Conservation (phyloP, 1,140 invertebrate genomes). For the Micrasema minimum region DNA sequence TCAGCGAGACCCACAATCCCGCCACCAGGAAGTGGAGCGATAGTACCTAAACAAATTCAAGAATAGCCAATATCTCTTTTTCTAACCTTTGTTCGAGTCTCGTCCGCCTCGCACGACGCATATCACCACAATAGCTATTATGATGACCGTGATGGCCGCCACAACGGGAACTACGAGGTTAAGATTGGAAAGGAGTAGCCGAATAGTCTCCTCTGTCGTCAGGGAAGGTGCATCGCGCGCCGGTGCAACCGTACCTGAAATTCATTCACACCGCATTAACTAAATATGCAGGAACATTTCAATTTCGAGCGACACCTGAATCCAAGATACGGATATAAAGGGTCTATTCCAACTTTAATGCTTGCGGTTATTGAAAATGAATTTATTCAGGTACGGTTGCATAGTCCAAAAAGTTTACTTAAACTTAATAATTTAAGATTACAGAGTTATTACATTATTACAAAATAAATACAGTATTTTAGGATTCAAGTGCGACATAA, state of each 20-base stretch:
- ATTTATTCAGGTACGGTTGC: slow-evolving; percentile 36
- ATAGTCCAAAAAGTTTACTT: background rate
- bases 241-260: slow-evolving; percentile 94
- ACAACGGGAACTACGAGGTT: slow-evolving; percentile 95
- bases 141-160: slow-evolving; percentile 89
- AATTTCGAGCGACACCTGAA: no score
- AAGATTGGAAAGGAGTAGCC: slow-evolving; percentile 86
- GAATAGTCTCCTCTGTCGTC: slow-evolving; percentile 82
- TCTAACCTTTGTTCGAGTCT: slow-evolving; percentile 84
- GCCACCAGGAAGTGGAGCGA: slow-evolving; percentile 80
- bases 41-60: slow-evolving; percentile 71
- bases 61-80: slow-evolving; percentile 50
- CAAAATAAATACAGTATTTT: no score
- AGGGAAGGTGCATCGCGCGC: slow-evolving; percentile 83
- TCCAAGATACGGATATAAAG: no score
- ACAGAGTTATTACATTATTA: no score
- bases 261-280: slow-evolving; percentile 59
- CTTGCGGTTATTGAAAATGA: slow-evolving; percentile 36
- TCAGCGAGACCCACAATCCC: slow-evolving; percentile 65
- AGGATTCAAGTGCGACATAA: no score
- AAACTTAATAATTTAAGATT: background rate
- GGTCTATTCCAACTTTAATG: background rate
- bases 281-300: background rate
- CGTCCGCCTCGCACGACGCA: slow-evolving; percentile 86
- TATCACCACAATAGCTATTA: slow-evolving; percentile 90